A percentile compares a stretch with the other conserved stretches of the same genome.
Evolutionary conservation across 2,113 vertebrate genomes (phyloP).

Genomic region (Zosterops lateralis): DNA sequence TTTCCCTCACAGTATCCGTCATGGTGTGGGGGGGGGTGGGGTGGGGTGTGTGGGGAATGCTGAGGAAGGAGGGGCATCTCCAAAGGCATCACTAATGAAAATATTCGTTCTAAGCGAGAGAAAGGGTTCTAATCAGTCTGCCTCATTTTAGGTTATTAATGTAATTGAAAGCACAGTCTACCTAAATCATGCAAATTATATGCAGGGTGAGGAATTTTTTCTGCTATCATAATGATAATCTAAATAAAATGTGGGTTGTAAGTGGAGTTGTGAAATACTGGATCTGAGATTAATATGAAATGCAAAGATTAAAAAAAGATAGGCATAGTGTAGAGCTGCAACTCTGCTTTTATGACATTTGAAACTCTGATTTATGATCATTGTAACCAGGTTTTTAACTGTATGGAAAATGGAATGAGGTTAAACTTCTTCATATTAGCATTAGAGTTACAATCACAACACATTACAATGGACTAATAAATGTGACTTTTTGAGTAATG

Average conservation of each 20-base stretch:
- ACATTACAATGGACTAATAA: slow-evolving; percentile 70
- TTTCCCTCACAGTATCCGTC: not conserved
- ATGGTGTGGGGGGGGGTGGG: not conserved
- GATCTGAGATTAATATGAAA: slow-evolving; percentile 63
- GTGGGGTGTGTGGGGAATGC: not conserved
- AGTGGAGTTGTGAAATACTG: slow-evolving; percentile 44
- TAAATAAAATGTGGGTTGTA: slow-evolving; percentile 58
- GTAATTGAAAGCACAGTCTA: slow-evolving; percentile 58
- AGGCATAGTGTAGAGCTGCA: not conserved
- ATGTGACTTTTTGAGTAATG: slow-evolving; percentile 75
- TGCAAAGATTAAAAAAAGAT: not conserved
- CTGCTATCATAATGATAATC: slow-evolving; percentile 60
- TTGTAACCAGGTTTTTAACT: slow-evolving; percentile 65
- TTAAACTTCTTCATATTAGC: slow-evolving; percentile 72
- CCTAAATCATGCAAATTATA: slow-evolving; percentile 68
- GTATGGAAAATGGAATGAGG: slow-evolving; percentile 65
- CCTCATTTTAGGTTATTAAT: slow-evolving; percentile 60
- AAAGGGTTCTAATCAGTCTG: slow-evolving; percentile 55
- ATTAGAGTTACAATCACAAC: slow-evolving; percentile 71
- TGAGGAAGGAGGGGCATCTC: not conserved
- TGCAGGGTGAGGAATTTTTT: slow-evolving; percentile 30
- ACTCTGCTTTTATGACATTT: slow-evolving; percentile 55
- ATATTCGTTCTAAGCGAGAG: slow-evolving; percentile 37
- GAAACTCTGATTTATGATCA: slow-evolving; percentile 70
- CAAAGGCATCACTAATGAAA: not conserved